Conservation (phyloP, 1,140 invertebrate species). For the Sycobia sp. region DNA sequence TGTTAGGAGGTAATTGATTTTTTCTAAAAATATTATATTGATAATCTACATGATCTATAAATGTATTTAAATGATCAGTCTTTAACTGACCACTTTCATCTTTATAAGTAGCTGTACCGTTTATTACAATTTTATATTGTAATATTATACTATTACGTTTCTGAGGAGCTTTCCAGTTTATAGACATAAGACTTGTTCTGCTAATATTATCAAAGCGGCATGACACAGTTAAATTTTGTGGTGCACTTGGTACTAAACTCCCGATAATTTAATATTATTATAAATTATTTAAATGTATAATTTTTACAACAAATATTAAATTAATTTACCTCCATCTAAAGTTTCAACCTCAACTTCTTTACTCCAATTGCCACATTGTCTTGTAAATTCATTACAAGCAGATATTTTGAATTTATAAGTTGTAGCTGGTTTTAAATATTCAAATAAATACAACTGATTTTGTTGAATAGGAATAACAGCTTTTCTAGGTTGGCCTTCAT, state of each 20-base stretch:
- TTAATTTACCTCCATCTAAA: constrained; percentile 69
- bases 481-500: constrained; percentile 64
- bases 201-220: constrained; percentile 73
- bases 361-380: constrained; percentile 76
- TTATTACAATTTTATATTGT: constrained; percentile 70
- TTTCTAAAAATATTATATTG: constrained; percentile 63
- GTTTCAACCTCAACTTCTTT: constrained; percentile 76
- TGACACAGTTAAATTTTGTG: constrained; percentile 67
- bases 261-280: background rate
- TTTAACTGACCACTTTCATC: constrained; percentile 64
- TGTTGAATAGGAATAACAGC: constrained; percentile 69
- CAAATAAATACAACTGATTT: constrained; percentile 76
- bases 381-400: constrained; percentile 79
- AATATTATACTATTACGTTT: constrained; percentile 77
- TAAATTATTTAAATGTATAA: constrained; percentile 9
- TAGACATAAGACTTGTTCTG: constrained; percentile 67
- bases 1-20: constrained; percentile 74
- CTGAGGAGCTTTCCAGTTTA: constrained; percentile 73
- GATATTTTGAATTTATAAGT: constrained; percentile 77
- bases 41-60: constrained; percentile 66
- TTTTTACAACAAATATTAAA: background rate
- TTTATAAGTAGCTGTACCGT: constrained; percentile 66
- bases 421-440: constrained; percentile 75
- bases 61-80: constrained; percentile 65
- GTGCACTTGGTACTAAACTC: constrained; percentile 64